A percentile compares a stretch with the other conserved stretches of the same genome.
Evolutionary conservation across 2,888 invertebrate genomes (phyloP).

Genomic region (Adela reaumurella): DNA sequence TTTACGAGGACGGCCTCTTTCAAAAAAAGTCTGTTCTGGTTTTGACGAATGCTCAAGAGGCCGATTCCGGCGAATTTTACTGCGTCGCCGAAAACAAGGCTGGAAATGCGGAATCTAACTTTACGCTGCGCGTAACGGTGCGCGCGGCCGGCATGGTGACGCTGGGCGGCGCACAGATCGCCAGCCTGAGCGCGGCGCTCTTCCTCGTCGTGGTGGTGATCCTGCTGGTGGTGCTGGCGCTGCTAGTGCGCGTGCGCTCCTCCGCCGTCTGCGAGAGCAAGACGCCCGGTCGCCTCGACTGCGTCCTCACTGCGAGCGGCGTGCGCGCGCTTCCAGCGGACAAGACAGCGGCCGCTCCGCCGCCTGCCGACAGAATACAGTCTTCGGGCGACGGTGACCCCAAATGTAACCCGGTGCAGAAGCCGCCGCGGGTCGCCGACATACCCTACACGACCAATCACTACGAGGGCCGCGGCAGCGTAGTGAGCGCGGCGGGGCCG

Average conservation of each 20-base stretch:
- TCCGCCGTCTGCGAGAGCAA: constrained; percentile 72
- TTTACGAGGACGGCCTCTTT: constrained; percentile 72
- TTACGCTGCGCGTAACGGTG: constrained; percentile 79
- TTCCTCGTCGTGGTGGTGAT: constrained; percentile 75
- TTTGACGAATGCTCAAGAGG: constrained; percentile 78
- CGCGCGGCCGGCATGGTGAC: constrained; percentile 76
- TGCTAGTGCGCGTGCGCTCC: constrained; percentile 71
- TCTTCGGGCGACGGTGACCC: constrained; percentile 32
- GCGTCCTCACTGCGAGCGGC: constrained; percentile 62
- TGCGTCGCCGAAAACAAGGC: constrained; percentile 89
- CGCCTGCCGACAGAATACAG: constrained; percentile 52
- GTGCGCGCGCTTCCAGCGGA: constrained; percentile 44
- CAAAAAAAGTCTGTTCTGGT: constrained; percentile 74
- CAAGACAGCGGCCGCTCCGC: constrained; percentile 54
- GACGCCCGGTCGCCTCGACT: constrained; percentile 70
- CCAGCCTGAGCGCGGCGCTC: constrained; percentile 77
- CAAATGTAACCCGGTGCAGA: constrained; percentile 66
- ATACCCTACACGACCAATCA: constrained; percentile 66
- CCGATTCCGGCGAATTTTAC: constrained; percentile 80
- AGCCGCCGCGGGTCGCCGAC: constrained; percentile 66
- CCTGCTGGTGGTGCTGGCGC: constrained; percentile 64
- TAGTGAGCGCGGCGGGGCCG: constrained; percentile 60
- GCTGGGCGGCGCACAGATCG: constrained; percentile 80
- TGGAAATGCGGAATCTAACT: constrained; percentile 84
- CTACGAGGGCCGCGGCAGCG: constrained; percentile 65